Percentiles rank a stretch among this genome's conserved stretches.
phyloP scores from a whole-genome alignment of 2,797 vertebrate species.

The Phrynocephalus guinanensis region DNA sequence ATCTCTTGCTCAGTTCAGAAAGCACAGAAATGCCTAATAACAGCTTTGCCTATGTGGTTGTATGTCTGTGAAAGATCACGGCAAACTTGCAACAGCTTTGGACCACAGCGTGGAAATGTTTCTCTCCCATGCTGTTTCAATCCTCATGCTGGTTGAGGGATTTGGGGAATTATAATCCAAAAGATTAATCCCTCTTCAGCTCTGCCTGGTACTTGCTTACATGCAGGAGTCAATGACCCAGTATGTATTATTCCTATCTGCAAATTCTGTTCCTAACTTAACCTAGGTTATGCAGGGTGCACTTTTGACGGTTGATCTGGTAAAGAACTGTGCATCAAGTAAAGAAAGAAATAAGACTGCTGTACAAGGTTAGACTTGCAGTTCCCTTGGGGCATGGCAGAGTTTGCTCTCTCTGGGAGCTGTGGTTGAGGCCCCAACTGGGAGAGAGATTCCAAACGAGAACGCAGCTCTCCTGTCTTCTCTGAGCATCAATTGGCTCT shows the following conservation, averaged over 20 bases:
- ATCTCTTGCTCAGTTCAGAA: too few species aligned
- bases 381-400: conserved; percentile 12
- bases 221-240: neutral
- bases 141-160: neutral
- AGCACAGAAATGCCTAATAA: neutral
- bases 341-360: neutral
- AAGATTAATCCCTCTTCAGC: neutral
- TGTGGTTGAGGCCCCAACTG: neutral
- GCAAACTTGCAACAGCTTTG: neutral
- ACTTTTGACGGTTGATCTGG: neutral
- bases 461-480: neutral
- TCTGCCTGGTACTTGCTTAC: neutral
- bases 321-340: neutral
- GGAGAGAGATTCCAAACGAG: conserved; percentile 1
- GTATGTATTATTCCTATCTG: neutral
- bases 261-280: neutral
- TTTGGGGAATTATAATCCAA: neutral
- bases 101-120: neutral
- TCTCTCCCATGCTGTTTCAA: neutral
- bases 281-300: neutral
- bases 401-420: neutral
- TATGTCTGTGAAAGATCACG: neutral
- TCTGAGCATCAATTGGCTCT: neutral
- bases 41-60: neutral
- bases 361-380: neutral